phyloP scores from a whole-genome alignment of 2,797 vertebrate species.

The Tapirus indicus region DNA sequence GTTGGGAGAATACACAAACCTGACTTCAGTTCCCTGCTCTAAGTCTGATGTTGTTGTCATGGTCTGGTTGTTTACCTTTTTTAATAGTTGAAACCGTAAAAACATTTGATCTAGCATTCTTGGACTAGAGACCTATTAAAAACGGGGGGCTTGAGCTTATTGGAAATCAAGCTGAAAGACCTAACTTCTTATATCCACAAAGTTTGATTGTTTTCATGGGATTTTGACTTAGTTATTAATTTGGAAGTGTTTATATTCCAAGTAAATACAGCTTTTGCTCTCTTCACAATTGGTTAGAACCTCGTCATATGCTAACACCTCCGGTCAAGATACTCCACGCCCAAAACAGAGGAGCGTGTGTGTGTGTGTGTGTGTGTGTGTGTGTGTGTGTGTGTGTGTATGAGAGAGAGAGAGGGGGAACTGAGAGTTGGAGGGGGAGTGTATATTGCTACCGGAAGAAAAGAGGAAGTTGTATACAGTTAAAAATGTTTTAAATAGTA shows the following conservation, averaged over 20 bases:
- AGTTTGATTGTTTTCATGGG: constrained; percentile 4
- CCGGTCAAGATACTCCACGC: background rate
- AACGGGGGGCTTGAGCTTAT: background rate
- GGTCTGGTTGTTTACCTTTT: background rate
- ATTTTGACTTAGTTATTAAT: constrained; percentile 24
- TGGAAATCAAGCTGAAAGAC: constrained; percentile 1
- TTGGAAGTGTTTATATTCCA: constrained; percentile 41
- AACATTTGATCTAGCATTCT: constrained; percentile 1
- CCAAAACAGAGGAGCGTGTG: background rate
- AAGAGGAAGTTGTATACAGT: background rate
- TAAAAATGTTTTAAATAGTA: background rate
- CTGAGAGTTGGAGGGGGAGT: background rate
- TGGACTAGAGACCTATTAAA: background rate
- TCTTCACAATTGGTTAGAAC: constrained; percentile 47
- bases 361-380: background rate
- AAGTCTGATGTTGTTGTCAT: background rate
- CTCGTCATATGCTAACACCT: background rate
- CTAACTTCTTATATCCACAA: background rate
- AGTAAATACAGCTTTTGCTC: constrained; percentile 23
- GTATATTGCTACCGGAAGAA: background rate
- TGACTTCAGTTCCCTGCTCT: background rate
- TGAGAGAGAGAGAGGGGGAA: background rate
- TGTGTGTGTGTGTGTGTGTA: no score
- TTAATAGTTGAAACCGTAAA: constrained; percentile 40
- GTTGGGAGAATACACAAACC: background rate